Evolutionary conservation across 1,140 invertebrate species (phyloP), one percentile per base, ranked within the genome.

Genomic region (Anastrepha ludens): DNA sequence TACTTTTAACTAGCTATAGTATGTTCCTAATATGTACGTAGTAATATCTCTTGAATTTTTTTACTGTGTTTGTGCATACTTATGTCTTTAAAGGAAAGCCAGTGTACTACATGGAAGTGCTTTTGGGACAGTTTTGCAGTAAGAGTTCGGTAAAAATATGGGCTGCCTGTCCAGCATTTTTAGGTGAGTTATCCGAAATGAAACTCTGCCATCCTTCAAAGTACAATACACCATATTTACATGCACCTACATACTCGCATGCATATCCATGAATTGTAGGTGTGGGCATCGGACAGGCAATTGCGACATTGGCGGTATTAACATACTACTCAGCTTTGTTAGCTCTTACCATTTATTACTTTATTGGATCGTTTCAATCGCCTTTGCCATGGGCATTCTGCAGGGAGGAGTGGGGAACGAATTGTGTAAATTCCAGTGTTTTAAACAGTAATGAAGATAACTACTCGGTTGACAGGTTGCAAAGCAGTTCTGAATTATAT

Each of bases 51-150:
- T 0, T 29, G 29, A 29, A 29, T 29, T 29, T 29, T 29, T 29
- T 29, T 29, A 29, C 29, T 29, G 29, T 29, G 29, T 29, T 29
- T 29, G 29, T 29, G 29, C 29, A 29, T 29, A 29, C 29, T 29
- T 29, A 29, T 29, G 29, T 29, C 60, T 9, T 5, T 29, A 20
- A 17, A 92, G 91, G 91, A 90, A 95, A 97, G 88, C 97, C 97
- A 0, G 94, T 98, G 87, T 98, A 98, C 90, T 97, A 97, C 89
- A 94, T 98, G 94, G 97, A 98, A 90, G 96, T 96, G 92, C 94
- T 96, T 2, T 92, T 97, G 0, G 96, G 96, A 9, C 96, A 97
- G 90, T 97, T 96, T 88, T 94, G 95, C 0, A 95, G 95, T 87
- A 94, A 94, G 87, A 96, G 96, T 7, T 95, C 95, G 4, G 95